Conservation (phyloP, 2,113 vertebrate genomes). For the Ancistrus triradiatus region DNA sequence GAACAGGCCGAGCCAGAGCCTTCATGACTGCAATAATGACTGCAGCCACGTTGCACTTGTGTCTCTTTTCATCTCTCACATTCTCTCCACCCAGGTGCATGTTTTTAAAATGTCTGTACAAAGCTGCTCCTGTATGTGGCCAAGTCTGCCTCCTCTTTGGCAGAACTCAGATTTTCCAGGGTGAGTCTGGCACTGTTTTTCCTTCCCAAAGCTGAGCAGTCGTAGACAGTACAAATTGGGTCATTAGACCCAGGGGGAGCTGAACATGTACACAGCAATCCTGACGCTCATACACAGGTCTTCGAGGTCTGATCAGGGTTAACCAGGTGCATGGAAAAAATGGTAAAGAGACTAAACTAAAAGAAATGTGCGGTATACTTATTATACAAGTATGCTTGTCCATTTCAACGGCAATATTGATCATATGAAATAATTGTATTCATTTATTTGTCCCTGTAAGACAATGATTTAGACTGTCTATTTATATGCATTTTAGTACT, state of each 20-base stretch:
- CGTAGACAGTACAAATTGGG: slow-evolving; percentile 20
- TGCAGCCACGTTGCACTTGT: slow-evolving; percentile 12
- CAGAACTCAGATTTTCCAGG: slow-evolving; percentile 34
- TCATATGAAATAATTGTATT: too few relatives aligned
- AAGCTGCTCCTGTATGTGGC: slow-evolving; percentile 32
- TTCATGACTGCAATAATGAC: slow-evolving; percentile 10
- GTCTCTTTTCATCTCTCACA: slow-evolving; percentile 31
- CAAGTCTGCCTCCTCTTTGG: slow-evolving; percentile 25
- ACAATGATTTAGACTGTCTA: too few relatives aligned
- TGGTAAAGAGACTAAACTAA: slow-evolving; percentile 1
- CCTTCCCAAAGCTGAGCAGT: slow-evolving; percentile 12
- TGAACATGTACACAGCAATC: slow-evolving; percentile 18
- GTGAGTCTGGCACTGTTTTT: slow-evolving; percentile 40
- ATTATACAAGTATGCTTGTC: too few relatives aligned
- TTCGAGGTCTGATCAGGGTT: slow-evolving; percentile 20
- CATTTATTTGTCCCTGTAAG: too few relatives aligned
- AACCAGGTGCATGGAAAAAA: slow-evolving; percentile 5
- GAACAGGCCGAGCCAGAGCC: neutral
- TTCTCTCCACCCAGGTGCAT: slow-evolving; percentile 41
- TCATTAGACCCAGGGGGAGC: slow-evolving; percentile 20
- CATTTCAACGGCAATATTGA: too few relatives aligned
- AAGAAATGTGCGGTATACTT: too few relatives aligned
- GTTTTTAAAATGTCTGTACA: slow-evolving; percentile 22
- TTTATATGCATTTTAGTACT: too few relatives aligned
- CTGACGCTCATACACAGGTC: slow-evolving; percentile 22